phyloP scores from a whole-genome alignment of 2,797 vertebrate species.

The Mastacembelus armatus region DNA sequence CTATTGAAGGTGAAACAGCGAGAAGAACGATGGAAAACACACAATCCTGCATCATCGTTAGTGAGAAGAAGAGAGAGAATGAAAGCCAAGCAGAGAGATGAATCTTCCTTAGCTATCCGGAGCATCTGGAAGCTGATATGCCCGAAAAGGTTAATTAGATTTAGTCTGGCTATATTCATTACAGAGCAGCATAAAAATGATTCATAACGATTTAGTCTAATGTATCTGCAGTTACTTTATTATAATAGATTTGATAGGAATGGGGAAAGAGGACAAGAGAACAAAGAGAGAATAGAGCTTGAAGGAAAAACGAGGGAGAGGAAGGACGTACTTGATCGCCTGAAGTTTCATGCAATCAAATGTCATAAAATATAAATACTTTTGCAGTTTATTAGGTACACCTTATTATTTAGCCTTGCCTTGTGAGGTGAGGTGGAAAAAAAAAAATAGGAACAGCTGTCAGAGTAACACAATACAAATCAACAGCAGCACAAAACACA shows the following conservation, averaged over 20 bases:
- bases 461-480: too few relatives aligned
- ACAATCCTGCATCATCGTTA: constrained; percentile 4
- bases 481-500: too few relatives aligned
- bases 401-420: too few relatives aligned
- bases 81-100: not conserved
- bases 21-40: not conserved
- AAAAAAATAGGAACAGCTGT: too few relatives aligned
- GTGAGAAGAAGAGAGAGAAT: not conserved
- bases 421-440: too few relatives aligned
- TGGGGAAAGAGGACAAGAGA: not conserved
- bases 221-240: constrained; percentile 50
- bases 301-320: not conserved
- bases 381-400: too few relatives aligned
- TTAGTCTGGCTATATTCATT: constrained; percentile 55
- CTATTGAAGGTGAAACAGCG: not conserved
- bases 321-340: not conserved
- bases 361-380: not conserved
- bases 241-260: constrained; percentile 24
- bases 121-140: constrained; percentile 58
- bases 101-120: constrained; percentile 37
- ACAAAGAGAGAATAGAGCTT: not conserved
- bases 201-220: constrained; percentile 43
- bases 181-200: constrained; percentile 45
- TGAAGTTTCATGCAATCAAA: not conserved
- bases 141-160: constrained; percentile 67